These are phyloP conservation scores for Eunapius fragilis DNA, from an alignment of 37 sponge, comb jelly and placozoan genomes.

Conservation along the genomic window DNA sequence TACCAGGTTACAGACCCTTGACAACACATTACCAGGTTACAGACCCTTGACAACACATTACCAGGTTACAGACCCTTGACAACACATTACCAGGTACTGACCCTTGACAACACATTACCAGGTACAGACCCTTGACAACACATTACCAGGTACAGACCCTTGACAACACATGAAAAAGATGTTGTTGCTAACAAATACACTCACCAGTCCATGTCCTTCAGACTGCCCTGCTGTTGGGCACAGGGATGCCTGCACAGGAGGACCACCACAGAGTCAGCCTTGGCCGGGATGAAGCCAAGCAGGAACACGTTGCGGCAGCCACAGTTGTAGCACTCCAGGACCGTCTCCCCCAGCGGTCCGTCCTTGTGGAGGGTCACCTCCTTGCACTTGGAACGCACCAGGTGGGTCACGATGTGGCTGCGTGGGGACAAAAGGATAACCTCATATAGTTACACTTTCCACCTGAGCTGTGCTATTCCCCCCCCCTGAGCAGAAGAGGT, in stretches of 20 bases:
- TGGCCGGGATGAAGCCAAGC: slow-evolving; percentile 97
- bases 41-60: too few relatives aligned
- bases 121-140: too few relatives aligned
- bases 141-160: too few relatives aligned
- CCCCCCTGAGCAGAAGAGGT: too few relatives aligned
- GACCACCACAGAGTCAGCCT: slow-evolving; percentile 96
- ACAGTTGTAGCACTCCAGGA: slow-evolving; percentile 99
- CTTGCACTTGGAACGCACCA: slow-evolving; percentile 87
- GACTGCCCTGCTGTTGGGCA: slow-evolving; percentile 71
- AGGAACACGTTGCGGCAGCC: slow-evolving; percentile 93
- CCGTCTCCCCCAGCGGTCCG: slow-evolving; percentile 93
- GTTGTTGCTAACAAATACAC: background rate
- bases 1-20: too few relatives aligned
- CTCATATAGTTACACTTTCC: too few relatives aligned
- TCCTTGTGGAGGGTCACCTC: slow-evolving; percentile 97
- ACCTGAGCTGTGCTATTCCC: too few relatives aligned
- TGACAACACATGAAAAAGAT: too few relatives aligned
- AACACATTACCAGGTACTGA: too few relatives aligned
- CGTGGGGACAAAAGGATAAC: background rate
- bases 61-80: too few relatives aligned
- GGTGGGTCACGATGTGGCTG: slow-evolving; percentile 96
- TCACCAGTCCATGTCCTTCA: slow-evolving; percentile 97
- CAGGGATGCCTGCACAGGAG: slow-evolving; percentile 96
- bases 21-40: too few relatives aligned
- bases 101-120: too few relatives aligned